phyloP scores from a whole-genome alignment of 2,797 vertebrate species.

The Poecilia picta region DNA sequence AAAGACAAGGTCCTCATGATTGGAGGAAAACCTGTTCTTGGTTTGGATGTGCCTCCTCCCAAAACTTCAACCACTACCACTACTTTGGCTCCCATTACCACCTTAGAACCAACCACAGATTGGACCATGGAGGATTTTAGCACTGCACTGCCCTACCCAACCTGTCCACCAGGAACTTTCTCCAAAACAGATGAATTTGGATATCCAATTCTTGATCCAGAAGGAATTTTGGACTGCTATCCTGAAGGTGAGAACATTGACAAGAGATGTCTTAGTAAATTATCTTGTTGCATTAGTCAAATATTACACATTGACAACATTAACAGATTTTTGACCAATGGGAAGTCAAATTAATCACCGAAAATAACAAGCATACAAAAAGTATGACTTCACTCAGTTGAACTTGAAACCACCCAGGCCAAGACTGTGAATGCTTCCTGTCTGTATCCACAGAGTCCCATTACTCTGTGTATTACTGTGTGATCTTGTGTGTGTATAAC shows the following conservation, averaged over 20 bases:
- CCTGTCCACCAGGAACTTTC: conserved; percentile 90
- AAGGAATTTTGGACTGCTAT: conserved; percentile 89
- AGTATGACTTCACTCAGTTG: conserved; percentile 41
- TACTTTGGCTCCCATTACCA: conserved; percentile 68
- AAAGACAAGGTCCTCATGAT: conserved; percentile 93
- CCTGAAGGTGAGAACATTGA: conserved; percentile 86
- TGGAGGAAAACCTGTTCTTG: conserved; percentile 92
- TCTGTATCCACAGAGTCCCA: conserved; percentile 37
- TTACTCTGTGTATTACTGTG: conserved; percentile 33
- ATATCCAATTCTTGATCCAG: conserved; percentile 79
- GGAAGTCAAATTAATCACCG: conserved; percentile 23
- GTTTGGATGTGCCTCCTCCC: conserved; percentile 85
- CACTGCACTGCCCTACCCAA: conserved; percentile 73
- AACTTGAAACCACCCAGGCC: conserved; percentile 42
- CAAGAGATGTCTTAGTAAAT: conserved; percentile 5
- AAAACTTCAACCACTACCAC: conserved; percentile 79
- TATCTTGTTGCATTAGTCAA: conserved; percentile 20
- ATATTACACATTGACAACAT: neutral
- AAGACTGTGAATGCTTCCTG: conserved; percentile 36
- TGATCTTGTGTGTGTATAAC: conserved; percentile 28
- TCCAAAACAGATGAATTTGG: conserved; percentile 85
- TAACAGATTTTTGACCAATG: conserved; percentile 20
- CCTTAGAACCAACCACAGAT: conserved; percentile 81
- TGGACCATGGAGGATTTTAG: conserved; percentile 78
- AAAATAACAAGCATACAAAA: conserved; percentile 37